Evolutionary conservation across 2,113 vertebrate genomes (phyloP).

Genomic region (Amphilophus citrinellus): DNA sequence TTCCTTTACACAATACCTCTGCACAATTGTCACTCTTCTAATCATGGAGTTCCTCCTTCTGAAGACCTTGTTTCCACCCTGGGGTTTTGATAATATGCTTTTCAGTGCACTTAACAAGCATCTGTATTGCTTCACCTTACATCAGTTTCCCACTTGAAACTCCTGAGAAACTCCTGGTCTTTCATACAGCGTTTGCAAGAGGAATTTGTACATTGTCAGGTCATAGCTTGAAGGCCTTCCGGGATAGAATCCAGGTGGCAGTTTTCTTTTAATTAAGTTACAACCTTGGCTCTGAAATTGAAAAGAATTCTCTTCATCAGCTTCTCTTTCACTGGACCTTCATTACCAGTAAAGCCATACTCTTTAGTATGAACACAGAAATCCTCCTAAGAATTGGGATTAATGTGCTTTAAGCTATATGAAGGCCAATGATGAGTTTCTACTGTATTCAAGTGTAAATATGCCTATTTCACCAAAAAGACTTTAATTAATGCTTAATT

Average conservation of each 20-base stretch:
- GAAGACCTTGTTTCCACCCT: neutral
- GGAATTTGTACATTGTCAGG: neutral
- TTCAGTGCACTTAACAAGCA: constrained; percentile 37
- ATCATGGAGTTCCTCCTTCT: constrained; percentile 12
- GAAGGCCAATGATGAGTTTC: constrained; percentile 38
- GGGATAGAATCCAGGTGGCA: neutral
- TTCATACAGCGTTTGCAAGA: neutral
- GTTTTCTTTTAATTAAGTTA: constrained; percentile 33
- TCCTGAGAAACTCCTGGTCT: constrained; percentile 31
- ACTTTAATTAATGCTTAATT: constrained; percentile 25
- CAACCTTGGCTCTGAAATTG: neutral
- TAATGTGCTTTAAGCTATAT: constrained; percentile 25
- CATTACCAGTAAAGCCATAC: neutral
- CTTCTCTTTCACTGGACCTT: constrained; percentile 9
- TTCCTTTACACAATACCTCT: constrained; percentile 19
- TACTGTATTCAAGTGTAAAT: neutral
- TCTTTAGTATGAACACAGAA: constrained; percentile 24
- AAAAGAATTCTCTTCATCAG: neutral
- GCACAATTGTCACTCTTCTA: constrained; percentile 5
- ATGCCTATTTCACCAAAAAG: constrained; percentile 22
- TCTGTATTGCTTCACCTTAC: constrained; percentile 58
- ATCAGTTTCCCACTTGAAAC: constrained; percentile 48
- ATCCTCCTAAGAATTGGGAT: constrained; percentile 52
- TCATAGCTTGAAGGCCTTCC: constrained; percentile 4
- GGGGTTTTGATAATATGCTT: constrained; percentile 18